These are phyloP conservation scores for Microtus ochrogaster DNA, from an alignment of 2,113 vertebrate genomes.

Conservation along the genomic window DNA sequence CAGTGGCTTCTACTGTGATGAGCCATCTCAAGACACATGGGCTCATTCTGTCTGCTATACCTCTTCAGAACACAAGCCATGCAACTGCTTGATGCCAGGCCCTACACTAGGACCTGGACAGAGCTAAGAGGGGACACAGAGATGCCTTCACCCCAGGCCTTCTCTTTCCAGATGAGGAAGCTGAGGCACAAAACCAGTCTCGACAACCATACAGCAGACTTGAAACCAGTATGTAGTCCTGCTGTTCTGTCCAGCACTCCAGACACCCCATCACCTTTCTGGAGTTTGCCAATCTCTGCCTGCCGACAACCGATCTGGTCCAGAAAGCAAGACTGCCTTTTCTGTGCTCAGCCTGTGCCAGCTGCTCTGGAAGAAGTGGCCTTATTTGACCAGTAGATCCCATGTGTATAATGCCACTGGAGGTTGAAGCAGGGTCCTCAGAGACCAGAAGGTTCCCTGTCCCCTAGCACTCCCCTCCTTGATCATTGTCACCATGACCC, in stretches of 20 bases:
- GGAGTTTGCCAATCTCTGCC: neutral
- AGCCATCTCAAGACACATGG: neutral
- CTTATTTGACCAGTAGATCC: neutral
- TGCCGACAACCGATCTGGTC: neutral
- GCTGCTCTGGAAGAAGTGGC: neutral
- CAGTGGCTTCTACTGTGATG: neutral
- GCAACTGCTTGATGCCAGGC: neutral
- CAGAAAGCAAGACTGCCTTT: neutral
- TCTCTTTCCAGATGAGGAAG: neutral
- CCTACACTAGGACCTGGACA: neutral
- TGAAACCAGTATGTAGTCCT: neutral
- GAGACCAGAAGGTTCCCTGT: neutral
- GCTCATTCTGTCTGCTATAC: too few relatives aligned
- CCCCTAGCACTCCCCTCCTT: neutral
- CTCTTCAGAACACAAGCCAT: neutral
- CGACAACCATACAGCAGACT: neutral
- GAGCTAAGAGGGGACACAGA: neutral
- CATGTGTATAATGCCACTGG: neutral
- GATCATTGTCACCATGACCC: neutral
- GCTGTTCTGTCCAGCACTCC: neutral
- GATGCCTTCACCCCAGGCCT: neutral
- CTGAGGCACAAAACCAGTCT: neutral
- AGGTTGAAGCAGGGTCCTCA: neutral
- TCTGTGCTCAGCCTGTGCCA: neutral
- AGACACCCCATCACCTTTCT: neutral